A percentile compares a stretch with the other conserved stretches of the same genome.
phyloP scores from a whole-genome alignment of 2,797 vertebrate genomes.

The Okamejei kenojei region DNA sequence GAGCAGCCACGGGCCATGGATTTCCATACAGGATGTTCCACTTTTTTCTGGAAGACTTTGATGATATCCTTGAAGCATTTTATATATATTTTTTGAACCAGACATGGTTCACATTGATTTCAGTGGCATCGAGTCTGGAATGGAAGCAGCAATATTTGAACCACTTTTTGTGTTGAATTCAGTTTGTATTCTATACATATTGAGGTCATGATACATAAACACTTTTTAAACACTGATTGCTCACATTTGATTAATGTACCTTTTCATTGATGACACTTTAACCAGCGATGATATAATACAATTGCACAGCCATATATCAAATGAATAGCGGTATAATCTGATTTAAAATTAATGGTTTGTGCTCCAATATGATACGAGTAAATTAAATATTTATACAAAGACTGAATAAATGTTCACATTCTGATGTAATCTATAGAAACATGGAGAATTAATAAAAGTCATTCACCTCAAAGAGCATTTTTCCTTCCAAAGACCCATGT shows the following conservation, averaged over 20 bases:
- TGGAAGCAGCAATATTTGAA: neutral
- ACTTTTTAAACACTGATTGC: neutral
- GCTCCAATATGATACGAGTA: neutral
- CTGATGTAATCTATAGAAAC: neutral
- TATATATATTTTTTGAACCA: neutral
- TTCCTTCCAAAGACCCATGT: neutral
- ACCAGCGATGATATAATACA: neutral
- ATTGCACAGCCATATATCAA: neutral
- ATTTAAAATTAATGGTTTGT: neutral
- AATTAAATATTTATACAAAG: conserved; percentile 3
- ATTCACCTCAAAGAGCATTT: neutral
- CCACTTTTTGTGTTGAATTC: neutral
- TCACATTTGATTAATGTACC: neutral
- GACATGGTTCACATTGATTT: neutral
- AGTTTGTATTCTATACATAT: neutral
- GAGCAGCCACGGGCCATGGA: too few species aligned
- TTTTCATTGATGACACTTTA: neutral
- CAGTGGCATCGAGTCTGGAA: neutral
- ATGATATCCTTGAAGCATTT: too few species aligned
- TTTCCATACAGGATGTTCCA: too few species aligned
- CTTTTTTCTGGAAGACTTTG: too few species aligned
- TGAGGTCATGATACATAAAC: neutral
- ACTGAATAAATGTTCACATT: neutral
- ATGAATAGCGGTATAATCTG: neutral
- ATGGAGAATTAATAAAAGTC: neutral